Base-by-base conservation (phyloP, 2,113 vertebrate species). In the Epinephelus lanceolatus region DNA sequence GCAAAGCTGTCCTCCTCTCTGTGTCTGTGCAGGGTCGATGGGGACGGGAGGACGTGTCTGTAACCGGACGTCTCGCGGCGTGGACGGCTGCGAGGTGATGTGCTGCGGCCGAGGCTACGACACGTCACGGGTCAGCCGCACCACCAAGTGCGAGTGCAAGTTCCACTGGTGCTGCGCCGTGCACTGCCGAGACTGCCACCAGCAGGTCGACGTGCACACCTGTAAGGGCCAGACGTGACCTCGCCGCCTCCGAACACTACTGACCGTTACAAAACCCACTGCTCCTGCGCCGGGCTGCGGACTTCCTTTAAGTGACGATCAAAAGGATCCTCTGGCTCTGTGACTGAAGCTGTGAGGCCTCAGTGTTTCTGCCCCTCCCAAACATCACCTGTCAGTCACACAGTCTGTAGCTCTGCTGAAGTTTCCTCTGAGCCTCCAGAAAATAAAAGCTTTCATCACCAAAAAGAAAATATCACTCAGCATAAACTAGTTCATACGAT, bases 101-200 rank as follows among this genome's bases (percentile, higher is more conserved):
- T 99, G 98, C 94, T 99, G 98, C 0, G 98, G 97, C 13, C 96
- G 98, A 9, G 98, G 98, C 77, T 98, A 99, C 0, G 97, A 99
- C 94, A 99, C 98, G 2, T 94, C 97, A 9, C 96, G 94, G 0
- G 83, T 99, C 84, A 97, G 96, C 85, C 96, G 95, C 52, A 96
- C 96, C 93, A 96, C 96, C 7, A 97, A 99, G 76, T 99, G 98
- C 0, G 98, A 98, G 95, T 99, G 98, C 90, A 99, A 98, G 77
- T 99, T 99, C 94, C 98, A 98, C 88, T 98, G 98, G 98, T 98
- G 97, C 55, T 99, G 98, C 11, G 96, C 97, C 0, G 98, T 99
- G 85, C 96, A 89, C 93, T 99, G 98, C 93, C 95, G 96, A 55
- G 98, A 98, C 96, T 99, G 98, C 86, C 95, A 97, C 2, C 97